Percentiles rank a stretch among this genome's conserved stretches.
These are phyloP conservation scores for Peromyscus aztecus DNA, from an alignment of 2,797 vertebrate species.

Conservation along the genomic window DNA sequence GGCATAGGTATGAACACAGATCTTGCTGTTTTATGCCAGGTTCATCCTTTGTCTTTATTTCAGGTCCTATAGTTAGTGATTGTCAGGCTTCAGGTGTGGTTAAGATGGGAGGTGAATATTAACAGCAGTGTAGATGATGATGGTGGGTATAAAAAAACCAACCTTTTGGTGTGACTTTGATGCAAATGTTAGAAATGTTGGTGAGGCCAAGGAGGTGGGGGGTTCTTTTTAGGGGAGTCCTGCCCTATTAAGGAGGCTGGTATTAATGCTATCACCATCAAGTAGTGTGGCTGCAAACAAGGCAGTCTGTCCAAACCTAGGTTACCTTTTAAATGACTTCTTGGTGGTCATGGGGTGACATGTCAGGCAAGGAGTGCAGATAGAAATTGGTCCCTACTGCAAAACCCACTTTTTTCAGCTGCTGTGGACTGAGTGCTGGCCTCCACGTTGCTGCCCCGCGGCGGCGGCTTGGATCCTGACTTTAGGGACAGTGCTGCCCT, in stretches of 20 bases:
- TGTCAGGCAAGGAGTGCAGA: background rate
- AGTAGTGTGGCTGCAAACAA: background rate
- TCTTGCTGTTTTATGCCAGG: background rate
- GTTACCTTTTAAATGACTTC: background rate
- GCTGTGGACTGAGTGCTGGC: background rate
- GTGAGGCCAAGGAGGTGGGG: background rate
- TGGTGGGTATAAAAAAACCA: background rate
- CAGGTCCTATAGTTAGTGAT: background rate
- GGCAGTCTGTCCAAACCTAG: background rate
- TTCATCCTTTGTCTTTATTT: background rate
- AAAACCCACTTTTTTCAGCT: background rate
- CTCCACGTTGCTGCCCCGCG: background rate
- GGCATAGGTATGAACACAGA: background rate
- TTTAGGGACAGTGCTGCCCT: background rate
- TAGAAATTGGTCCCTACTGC: background rate
- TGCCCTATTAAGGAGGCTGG: background rate
- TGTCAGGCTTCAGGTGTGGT: constrained; percentile 21
- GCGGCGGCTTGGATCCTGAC: background rate
- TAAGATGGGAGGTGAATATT: constrained; percentile 27
- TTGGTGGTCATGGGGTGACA: background rate
- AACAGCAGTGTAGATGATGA: background rate
- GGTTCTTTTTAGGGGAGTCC: background rate
- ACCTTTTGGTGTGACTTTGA: constrained; percentile 25
- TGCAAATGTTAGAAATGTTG: background rate
- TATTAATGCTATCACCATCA: background rate